Base-by-base conservation (phyloP, 2,888 invertebrate genomes). In the Ochlodes sylvanus region DNA sequence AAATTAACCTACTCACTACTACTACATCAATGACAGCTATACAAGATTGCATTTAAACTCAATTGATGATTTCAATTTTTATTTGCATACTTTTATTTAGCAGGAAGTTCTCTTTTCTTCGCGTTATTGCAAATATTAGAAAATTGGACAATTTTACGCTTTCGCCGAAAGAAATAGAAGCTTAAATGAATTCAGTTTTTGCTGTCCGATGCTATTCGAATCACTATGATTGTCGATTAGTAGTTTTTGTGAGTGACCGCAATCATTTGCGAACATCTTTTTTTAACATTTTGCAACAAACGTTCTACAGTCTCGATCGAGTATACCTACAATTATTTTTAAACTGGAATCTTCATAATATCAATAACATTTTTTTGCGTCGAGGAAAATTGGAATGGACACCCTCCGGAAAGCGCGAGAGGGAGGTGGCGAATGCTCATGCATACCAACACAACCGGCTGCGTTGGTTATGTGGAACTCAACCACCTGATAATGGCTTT, bases 161-260 rank as follows among this genome's bases (percentile, higher is more conserved):
- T 58, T 58, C 58, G 44, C 21, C n/a, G 27, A 44, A 58, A 58
- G 57, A 44, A 44, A 27, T 19, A 12, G 44, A 58, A 42, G 58
- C 58, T 58, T 21, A 41, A 57, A 19, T 21, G 42, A 27, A 42
- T 42, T 58, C 7, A 44, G 58, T 58, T 58, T 54, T 54, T 54
- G n/a, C 2, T 21, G 7, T 50, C 9, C 5, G 10, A 50, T 19
- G 5, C 50, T 50, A 50, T 47, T 19, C 7, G 17, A 47, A 17
- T 47, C 17, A 50, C 19, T 50, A 44, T 15, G 50, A 50, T 10
- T 17, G 12, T 50, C 50, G 19, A 6, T 19, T 50, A 50, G 12
- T 50, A 50, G 50, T 50, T 50, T 50, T 50, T 50, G 19, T 50
- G 19, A 19, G 19, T 19, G 44, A 47, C 9, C 19, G 17, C 50